Evolutionary conservation across 2,113 vertebrate species (phyloP).

Genomic region (Amblyornis subalaris): DNA sequence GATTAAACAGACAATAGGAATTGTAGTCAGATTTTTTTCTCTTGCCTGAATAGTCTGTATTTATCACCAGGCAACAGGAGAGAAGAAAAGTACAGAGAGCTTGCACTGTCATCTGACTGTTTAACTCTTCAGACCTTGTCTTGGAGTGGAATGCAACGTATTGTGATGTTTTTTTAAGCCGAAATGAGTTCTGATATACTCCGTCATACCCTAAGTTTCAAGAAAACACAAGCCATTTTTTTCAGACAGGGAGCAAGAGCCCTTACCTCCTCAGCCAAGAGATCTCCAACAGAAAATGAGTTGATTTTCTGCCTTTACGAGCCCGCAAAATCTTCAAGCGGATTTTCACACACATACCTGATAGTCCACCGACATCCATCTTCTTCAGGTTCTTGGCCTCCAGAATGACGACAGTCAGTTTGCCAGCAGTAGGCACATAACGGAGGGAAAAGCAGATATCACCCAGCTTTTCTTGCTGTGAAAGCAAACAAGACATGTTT

Average conservation of each 20-base stretch:
- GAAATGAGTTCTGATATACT: neutral
- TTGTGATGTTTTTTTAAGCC: neutral
- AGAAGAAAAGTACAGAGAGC: neutral
- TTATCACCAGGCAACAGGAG: slow-evolving; percentile 43
- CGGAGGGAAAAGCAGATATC: slow-evolving; percentile 99
- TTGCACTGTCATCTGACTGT: neutral
- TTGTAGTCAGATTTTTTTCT: neutral
- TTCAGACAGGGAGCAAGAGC: neutral
- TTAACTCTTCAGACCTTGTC: slow-evolving; percentile 16
- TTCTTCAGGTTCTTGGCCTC: slow-evolving; percentile 99
- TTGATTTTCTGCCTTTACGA: neutral
- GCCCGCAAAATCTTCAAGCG: neutral
- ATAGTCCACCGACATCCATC: slow-evolving; percentile 97
- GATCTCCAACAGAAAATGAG: neutral
- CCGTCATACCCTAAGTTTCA: neutral
- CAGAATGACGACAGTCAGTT: slow-evolving; percentile 94
- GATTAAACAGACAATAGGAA: slow-evolving; percentile 43
- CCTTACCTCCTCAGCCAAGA: neutral
- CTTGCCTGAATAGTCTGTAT: neutral
- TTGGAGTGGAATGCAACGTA: neutral
- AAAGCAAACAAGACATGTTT: slow-evolving; percentile 46
- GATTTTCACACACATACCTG: slow-evolving; percentile 77
- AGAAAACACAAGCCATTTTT: slow-evolving; percentile 5
- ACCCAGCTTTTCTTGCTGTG: slow-evolving; percentile 96
- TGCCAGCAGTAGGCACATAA: slow-evolving; percentile 96